phyloP scores from a whole-genome alignment of 2,888 invertebrate genomes.

The Pollenia griseotomentosa region DNA sequence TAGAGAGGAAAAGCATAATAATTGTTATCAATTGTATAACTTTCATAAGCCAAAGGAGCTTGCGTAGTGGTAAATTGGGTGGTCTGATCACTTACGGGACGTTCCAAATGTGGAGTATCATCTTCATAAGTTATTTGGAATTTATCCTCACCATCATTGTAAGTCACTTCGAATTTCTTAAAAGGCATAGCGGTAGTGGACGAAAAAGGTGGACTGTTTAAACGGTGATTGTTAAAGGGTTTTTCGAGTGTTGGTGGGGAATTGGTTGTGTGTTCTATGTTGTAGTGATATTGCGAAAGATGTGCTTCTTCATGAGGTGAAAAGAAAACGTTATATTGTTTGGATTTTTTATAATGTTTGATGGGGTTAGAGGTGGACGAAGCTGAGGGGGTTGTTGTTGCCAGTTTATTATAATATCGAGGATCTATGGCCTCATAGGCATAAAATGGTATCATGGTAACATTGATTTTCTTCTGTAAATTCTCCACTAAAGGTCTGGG shows the following conservation, averaged over 20 bases:
- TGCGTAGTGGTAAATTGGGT: constrained; percentile 40
- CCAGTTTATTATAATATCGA: constrained; percentile 39
- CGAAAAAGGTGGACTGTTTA: not conserved
- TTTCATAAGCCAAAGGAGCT: constrained; percentile 45
- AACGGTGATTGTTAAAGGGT: constrained; percentile 77
- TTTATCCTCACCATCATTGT: constrained; percentile 66
- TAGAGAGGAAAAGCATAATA: constrained; percentile 80
- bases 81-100: constrained; percentile 67
- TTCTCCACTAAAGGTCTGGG: constrained; percentile 79
- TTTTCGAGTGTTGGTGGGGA: constrained; percentile 66
- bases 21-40: constrained; percentile 76
- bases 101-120: constrained; percentile 76
- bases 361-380: not conserved
- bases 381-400: constrained; percentile 17
- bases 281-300: constrained; percentile 10
- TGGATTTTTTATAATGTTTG: constrained; percentile 75
- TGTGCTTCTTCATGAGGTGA: constrained; percentile 77
- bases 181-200: constrained; percentile 62
- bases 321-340: constrained; percentile 78
- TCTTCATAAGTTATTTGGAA: constrained; percentile 79
- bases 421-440: constrained; percentile 81
- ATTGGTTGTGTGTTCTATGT: constrained; percentile 59
- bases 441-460: constrained; percentile 82
- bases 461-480: constrained; percentile 76
- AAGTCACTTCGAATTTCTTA: constrained; percentile 65